Conservation (phyloP, 2,888 invertebrate species). For the Rhaphigaster nebulosa region DNA sequence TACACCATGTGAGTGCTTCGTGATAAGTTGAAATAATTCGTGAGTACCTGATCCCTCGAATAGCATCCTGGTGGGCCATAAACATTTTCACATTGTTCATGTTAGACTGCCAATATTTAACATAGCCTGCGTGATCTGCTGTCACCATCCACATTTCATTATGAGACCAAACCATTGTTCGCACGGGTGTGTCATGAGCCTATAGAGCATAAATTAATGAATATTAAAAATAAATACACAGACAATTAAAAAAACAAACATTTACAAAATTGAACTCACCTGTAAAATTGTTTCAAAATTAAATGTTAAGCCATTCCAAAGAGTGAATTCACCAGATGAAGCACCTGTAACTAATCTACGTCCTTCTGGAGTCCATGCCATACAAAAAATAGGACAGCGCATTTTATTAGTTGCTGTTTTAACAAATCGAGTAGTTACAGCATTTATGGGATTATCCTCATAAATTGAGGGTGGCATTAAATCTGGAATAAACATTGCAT, state of each 20-base stretch:
- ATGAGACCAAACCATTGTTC: slow-evolving; percentile 99
- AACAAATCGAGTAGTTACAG: slow-evolving; percentile 94
- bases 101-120: slow-evolving; percentile 99
- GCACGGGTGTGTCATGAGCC: slow-evolving; percentile 99
- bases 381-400: slow-evolving; percentile 98
- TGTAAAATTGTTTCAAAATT: slow-evolving; percentile 99
- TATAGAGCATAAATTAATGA: slow-evolving; percentile 68
- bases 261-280: slow-evolving; percentile 71
- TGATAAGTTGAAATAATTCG: slow-evolving; percentile 58
- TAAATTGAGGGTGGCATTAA: slow-evolving; percentile 94
- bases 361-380: slow-evolving; percentile 99
- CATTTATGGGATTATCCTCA: slow-evolving; percentile 95
- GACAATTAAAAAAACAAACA: not conserved
- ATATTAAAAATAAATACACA: not conserved
- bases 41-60: slow-evolving; percentile 94
- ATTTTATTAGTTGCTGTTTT: slow-evolving; percentile 99
- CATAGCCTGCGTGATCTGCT: slow-evolving; percentile 97
- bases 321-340: slow-evolving; percentile 98
- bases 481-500: slow-evolving; percentile 94
- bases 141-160: slow-evolving; percentile 99
- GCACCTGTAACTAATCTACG: slow-evolving; percentile 97
- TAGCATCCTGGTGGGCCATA: slow-evolving; percentile 99
- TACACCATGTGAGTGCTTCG: slow-evolving; percentile 54
- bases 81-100: slow-evolving; percentile 99
- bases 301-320: slow-evolving; percentile 99